Evolutionary conservation across 2,888 invertebrate genomes (phyloP).

Genomic region (Ophion slaviceki): DNA sequence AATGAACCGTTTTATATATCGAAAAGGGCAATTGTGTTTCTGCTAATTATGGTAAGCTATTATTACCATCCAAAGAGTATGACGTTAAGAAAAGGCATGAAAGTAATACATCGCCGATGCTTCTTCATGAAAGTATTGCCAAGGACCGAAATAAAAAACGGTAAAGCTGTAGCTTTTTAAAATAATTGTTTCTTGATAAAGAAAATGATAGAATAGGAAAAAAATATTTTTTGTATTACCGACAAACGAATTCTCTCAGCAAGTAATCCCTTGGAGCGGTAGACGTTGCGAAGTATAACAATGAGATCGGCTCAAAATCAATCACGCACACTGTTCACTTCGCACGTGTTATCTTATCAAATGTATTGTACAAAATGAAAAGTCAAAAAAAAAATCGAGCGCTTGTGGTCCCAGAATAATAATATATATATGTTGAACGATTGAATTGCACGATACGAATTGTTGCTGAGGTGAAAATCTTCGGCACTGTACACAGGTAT

Average conservation of each 20-base stretch:
- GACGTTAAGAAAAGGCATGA: too few relatives aligned
- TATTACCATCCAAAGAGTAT: too few relatives aligned
- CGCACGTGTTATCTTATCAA: constrained; percentile 14
- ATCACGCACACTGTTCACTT: constrained; percentile 38
- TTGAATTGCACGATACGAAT: not conserved
- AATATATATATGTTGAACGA: not conserved
- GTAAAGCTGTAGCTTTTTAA: not conserved
- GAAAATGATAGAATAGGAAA: not conserved
- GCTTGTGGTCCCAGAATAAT: not conserved
- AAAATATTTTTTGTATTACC: constrained; percentile 36
- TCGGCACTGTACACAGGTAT: constrained; percentile 4
- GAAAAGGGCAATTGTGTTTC: too few relatives aligned
- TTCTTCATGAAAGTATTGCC: too few relatives aligned
- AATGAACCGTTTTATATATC: too few relatives aligned
- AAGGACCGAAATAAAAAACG: too few relatives aligned
- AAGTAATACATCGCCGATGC: too few relatives aligned
- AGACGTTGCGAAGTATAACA: not conserved
- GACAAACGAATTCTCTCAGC: not conserved
- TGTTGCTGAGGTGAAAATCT: constrained; percentile 3
- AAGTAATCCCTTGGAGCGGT: constrained; percentile 38
- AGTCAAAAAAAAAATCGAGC: not conserved
- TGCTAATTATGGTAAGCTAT: too few relatives aligned
- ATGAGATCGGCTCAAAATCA: constrained; percentile 19
- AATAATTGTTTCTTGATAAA: not conserved
- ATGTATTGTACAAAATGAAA: not conserved